Percentiles rank a stretch among this genome's conserved stretches.
Evolutionary conservation across 2,888 invertebrate genomes (phyloP).

Genomic region (Melinaea menophilus): DNA sequence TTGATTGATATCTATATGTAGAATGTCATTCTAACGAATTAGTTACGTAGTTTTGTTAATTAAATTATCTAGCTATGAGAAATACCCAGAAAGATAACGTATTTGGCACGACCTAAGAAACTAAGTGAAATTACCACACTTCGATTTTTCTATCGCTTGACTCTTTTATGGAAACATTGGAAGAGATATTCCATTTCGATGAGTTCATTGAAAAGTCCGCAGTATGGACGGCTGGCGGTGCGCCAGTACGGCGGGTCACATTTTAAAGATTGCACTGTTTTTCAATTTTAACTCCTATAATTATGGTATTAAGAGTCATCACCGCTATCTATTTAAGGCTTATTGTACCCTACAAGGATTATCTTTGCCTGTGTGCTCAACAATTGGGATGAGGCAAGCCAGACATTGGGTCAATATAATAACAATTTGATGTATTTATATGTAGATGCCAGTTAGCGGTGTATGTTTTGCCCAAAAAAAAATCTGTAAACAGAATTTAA

Average conservation of each 20-base stretch:
- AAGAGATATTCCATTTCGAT: slow-evolving; percentile 73
- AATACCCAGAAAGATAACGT: slow-evolving; percentile 16
- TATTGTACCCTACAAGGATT: slow-evolving; percentile 47
- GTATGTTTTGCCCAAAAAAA: background rate
- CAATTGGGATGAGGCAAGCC: slow-evolving; percentile 65
- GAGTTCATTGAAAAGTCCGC: slow-evolving; percentile 76
- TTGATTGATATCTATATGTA: too few relatives aligned
- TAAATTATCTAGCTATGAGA: background rate
- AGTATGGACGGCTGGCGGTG: slow-evolving; percentile 68
- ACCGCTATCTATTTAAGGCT: slow-evolving; percentile 16
- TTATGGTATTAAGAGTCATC: slow-evolving; percentile 13
- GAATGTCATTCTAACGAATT: too few relatives aligned
- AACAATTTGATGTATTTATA: slow-evolving; percentile 21
- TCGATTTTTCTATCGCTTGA: slow-evolving; percentile 61
- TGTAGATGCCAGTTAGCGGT: slow-evolving; percentile 19
- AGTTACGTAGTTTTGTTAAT: background rate
- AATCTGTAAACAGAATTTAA: too few relatives aligned
- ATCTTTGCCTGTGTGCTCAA: slow-evolving; percentile 64
- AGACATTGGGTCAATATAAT: slow-evolving; percentile 30
- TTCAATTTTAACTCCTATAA: slow-evolving; percentile 23
- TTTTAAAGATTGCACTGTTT: slow-evolving; percentile 16
- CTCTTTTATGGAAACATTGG: slow-evolving; percentile 73
- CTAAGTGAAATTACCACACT: slow-evolving; percentile 32
- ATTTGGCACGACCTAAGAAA: slow-evolving; percentile 26
- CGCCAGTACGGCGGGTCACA: slow-evolving; percentile 52